Percentiles rank a stretch among this genome's conserved stretches.
phyloP scores from a whole-genome alignment of 2,797 vertebrate species.

The Iguana delicatissima region DNA sequence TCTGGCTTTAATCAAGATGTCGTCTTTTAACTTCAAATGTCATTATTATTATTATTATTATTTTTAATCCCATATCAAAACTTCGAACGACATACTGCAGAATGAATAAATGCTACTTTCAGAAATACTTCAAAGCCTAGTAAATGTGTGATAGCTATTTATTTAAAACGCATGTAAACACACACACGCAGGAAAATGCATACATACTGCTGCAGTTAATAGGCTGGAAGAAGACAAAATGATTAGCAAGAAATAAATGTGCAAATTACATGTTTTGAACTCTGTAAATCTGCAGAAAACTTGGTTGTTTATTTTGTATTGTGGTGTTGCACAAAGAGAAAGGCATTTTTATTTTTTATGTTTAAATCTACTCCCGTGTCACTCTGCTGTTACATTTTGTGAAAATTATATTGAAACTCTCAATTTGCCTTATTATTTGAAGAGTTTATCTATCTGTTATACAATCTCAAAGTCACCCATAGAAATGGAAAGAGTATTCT shows the following conservation, averaged over 20 bases:
- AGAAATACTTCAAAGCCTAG: conserved; percentile 71
- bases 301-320: conserved; percentile 8
- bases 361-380: not conserved
- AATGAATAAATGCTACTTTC: conserved; percentile 73
- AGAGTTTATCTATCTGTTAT: too few species aligned
- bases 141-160: conserved; percentile 65
- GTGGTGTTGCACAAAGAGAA: conserved; percentile 40
- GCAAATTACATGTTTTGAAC: conserved; percentile 64
- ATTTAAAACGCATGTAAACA: conserved; percentile 66
- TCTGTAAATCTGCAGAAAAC: conserved; percentile 40
- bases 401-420: not conserved
- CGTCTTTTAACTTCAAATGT: conserved; percentile 77
- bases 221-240: conserved; percentile 64
- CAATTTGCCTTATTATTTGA: not conserved
- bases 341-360: not conserved
- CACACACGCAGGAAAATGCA: conserved; percentile 31
- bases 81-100: conserved; percentile 67
- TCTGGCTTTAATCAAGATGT: conserved; percentile 79
- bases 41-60: conserved; percentile 52
- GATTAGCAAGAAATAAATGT: conserved; percentile 64
- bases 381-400: not conserved
- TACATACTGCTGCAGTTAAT: conserved; percentile 52
- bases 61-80: conserved; percentile 73
- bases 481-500: too few species aligned
- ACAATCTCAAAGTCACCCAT: too few species aligned